A percentile compares a stretch with the other conserved stretches of the same genome.
These are phyloP conservation scores for Amyelois transitella DNA, from an alignment of 1,140 invertebrate species.

Conservation along the genomic window DNA sequence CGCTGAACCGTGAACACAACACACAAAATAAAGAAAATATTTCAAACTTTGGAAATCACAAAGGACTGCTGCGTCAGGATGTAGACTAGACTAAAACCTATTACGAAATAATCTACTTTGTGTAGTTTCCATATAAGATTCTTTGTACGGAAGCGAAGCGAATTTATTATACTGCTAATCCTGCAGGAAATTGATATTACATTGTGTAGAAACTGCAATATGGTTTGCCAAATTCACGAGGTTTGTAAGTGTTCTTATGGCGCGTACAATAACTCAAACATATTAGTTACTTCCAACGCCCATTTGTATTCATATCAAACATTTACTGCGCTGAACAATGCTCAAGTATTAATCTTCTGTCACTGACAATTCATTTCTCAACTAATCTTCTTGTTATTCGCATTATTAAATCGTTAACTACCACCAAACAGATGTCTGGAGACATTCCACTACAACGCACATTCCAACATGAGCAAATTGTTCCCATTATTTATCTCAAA, in stretches of 20 bases:
- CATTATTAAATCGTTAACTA: conserved; percentile 6
- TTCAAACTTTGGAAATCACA: not conserved
- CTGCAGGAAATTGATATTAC: too few relatives aligned
- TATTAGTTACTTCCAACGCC: not conserved
- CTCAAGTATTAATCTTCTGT: conserved; percentile 1
- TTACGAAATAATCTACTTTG: not conserved
- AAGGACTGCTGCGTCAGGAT: not conserved
- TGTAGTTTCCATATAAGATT: not conserved
- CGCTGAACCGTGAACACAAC: too few relatives aligned
- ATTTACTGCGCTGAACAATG: not conserved
- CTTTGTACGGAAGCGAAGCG: not conserved
- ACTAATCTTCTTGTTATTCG: conserved; percentile 3
- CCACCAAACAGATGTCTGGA: not conserved
- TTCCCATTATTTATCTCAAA: conserved; percentile 6
- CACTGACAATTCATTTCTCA: conserved; percentile 1
- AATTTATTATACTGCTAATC: too few relatives aligned
- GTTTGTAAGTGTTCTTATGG: too few relatives aligned
- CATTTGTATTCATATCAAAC: conserved; percentile 6
- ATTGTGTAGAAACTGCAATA: too few relatives aligned
- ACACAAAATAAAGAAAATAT: too few relatives aligned
- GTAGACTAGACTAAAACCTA: not conserved
- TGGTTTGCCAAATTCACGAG: too few relatives aligned
- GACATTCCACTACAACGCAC: conserved; percentile 13
- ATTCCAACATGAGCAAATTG: conserved; percentile 20
- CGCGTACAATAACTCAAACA: not conserved